Percentiles rank a stretch among this genome's conserved stretches.
Evolutionary conservation across 2,888 invertebrate genomes (phyloP).

Genomic region (Lasius platythorax): DNA sequence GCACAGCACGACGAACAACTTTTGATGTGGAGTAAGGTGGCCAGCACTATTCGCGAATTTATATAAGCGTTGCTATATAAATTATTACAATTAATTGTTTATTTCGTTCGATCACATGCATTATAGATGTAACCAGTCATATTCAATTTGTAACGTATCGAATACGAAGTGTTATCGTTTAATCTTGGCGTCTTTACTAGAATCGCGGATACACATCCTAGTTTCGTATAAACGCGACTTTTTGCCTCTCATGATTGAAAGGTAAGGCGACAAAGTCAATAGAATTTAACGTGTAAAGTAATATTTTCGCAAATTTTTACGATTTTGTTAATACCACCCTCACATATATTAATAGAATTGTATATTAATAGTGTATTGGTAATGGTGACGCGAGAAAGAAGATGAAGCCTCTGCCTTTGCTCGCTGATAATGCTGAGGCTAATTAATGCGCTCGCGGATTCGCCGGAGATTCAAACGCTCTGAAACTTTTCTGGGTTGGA

Average conservation of each 20-base stretch:
- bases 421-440: background rate
- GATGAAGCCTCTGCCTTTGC: background rate
- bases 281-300: background rate
- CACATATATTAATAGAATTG: background rate
- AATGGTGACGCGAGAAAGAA: background rate
- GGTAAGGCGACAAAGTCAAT: background rate
- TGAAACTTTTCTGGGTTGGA: constrained; percentile 58
- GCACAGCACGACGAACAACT: constrained; percentile 10
- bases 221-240: background rate
- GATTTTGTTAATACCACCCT: background rate
- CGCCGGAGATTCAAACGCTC: constrained; percentile 30
- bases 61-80: background rate
- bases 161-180: background rate
- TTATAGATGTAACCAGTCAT: background rate
- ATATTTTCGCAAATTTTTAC: background rate
- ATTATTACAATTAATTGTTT: background rate
- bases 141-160: background rate
- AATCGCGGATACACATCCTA: background rate
- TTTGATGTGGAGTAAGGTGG: constrained; percentile 5
- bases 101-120: background rate
- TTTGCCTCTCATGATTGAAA: background rate
- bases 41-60: background rate
- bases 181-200: background rate
- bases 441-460: constrained; percentile 38
- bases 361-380: background rate